A percentile compares a stretch with the other conserved stretches of the same genome.
These are phyloP conservation scores for Panagrolaimus sp. DNA, from an alignment of 1,140 invertebrate species.

Conservation along the genomic window DNA sequence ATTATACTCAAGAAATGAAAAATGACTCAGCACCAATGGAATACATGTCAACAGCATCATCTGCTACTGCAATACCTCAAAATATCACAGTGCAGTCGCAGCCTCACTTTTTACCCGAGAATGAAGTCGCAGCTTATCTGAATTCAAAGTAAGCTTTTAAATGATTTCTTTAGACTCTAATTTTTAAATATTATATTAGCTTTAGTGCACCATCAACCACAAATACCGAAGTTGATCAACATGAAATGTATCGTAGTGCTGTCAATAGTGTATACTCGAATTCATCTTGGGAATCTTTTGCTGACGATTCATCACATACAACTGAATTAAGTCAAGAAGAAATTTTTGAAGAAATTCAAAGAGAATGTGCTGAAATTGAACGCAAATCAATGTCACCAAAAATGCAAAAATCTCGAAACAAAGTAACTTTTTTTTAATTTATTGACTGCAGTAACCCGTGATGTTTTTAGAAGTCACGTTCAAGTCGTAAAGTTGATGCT, in stretches of 20 bases:
- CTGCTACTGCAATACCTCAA: too few relatives aligned
- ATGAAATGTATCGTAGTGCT: background rate
- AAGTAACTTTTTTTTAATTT: constrained; percentile 2
- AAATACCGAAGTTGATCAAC: background rate
- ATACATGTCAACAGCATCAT: too few relatives aligned
- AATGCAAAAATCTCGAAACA: background rate
- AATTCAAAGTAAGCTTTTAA: too few relatives aligned
- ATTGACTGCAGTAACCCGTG: background rate
- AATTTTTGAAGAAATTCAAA: constrained; percentile 35
- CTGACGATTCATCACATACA: constrained; percentile 4
- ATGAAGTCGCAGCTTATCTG: too few relatives aligned
- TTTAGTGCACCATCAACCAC: background rate
- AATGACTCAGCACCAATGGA: too few relatives aligned
- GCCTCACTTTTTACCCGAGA: too few relatives aligned
- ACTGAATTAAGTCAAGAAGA: constrained; percentile 28
- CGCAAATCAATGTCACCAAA: constrained; percentile 24
- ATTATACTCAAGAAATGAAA: too few relatives aligned
- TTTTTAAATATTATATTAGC: too few relatives aligned
- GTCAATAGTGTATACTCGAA: background rate
- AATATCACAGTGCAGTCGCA: too few relatives aligned
- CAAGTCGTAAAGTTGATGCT: constrained; percentile 11
- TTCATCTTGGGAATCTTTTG: constrained; percentile 14
- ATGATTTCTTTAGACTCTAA: too few relatives aligned
- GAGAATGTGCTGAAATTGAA: constrained; percentile 40
- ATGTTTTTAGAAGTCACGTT: constrained; percentile 16